Base-by-base conservation (phyloP, 2,888 invertebrate species). In the Lasioglossum marginatum region DNA sequence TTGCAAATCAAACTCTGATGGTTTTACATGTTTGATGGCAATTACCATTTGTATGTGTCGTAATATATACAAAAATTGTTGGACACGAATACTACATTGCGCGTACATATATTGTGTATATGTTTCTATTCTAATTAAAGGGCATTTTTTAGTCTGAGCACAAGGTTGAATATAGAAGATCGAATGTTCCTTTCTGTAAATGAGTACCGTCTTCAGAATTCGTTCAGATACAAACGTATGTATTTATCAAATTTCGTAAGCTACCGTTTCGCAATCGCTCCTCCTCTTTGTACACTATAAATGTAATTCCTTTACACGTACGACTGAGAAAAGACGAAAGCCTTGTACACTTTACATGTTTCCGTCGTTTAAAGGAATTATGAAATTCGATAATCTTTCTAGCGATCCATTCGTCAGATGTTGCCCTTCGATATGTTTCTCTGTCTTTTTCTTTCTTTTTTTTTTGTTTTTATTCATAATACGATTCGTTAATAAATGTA, bases 391-490 rank as follows among this genome's bases (percentile, higher is more conserved):
- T n/a, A 77, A 72, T 81, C 31, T 81, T 81, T 81, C 45, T 73
- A 77, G 34, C 5, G 52, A 79, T 73, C 72, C 34, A 23, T 79
- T 81, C 70, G 43, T 81, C 73, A 70, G 48, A 87, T 77, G 45
- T 81, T 88, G 81, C 70, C 80, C 71, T 73, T 82, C 27, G 43
- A 63, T 77, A 80, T 76, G 40, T 40, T 40, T 70, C 70, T 40
- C 70, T 37, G 23, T 37, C 68, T 37, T 68, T 68, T 68, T 34
- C 19, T 31, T 37, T 66, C 37, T 68, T 27, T 34, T 34, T 66
- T 68, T 70, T 87, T 83, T 73, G 68, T 89, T 89, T 89, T 81
- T 88, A 81, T 87, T 81, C 72, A 66, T 89, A 85, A 79, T 89
- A 77, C 23, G 81, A 89, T 76, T 79, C 85, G 85, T 86, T 89